Conservation (phyloP, 2,113 vertebrate species). For the Sclerurus mexicanus region DNA sequence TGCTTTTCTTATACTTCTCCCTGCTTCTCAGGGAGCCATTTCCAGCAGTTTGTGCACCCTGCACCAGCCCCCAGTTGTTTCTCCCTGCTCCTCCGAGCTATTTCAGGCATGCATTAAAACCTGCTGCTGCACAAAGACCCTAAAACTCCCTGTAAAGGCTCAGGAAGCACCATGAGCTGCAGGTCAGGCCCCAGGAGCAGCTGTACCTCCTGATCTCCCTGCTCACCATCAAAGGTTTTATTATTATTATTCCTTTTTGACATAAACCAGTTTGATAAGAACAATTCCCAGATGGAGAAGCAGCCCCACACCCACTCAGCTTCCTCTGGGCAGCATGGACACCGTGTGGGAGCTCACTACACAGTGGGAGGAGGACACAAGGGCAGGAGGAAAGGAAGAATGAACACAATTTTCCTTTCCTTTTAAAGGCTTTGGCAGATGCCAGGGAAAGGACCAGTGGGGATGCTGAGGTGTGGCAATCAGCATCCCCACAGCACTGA, state of each 20-base stretch:
- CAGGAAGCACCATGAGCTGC: background rate
- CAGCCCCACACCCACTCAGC: background rate
- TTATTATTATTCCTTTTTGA: background rate
- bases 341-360: background rate
- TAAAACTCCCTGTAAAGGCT: background rate
- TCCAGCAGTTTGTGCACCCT: background rate
- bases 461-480: background rate
- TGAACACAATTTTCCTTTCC: slow-evolving; percentile 18
- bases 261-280: slow-evolving; percentile 7
- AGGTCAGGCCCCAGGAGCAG: background rate
- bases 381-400: slow-evolving; percentile 11
- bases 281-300: background rate
- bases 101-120: background rate
- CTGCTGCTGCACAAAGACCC: background rate
- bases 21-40: background rate
- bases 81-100: background rate
- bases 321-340: slow-evolving; percentile 2
- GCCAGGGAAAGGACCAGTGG: rapidly evolving
- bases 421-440: background rate
- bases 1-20: background rate
- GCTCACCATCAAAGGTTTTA: background rate
- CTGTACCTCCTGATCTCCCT: background rate
- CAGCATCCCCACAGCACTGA: background rate
- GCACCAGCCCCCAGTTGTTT: background rate
- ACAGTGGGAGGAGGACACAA: background rate